Percentiles rank a stretch among this genome's conserved stretches.
Evolutionary conservation across 2,888 invertebrate genomes (phyloP).

Genomic region (Dynastes grantii): DNA sequence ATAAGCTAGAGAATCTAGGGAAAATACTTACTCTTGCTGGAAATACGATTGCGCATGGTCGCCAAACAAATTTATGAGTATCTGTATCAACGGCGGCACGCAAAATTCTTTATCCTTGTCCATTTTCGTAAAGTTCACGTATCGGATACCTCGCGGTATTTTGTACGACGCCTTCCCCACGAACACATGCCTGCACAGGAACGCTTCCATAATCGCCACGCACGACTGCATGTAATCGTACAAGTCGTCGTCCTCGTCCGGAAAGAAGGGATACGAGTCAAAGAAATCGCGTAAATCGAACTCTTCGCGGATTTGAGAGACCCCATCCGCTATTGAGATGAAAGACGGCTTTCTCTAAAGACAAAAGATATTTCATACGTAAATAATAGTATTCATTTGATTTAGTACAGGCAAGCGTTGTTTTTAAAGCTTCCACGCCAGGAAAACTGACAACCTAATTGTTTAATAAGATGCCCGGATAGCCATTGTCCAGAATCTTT

Average conservation of each 20-base stretch:
- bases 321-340: background rate
- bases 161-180: background rate
- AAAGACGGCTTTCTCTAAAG: background rate
- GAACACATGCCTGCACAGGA: slow-evolving; percentile 10
- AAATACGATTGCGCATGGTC: background rate
- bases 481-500: too few species aligned
- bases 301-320: background rate
- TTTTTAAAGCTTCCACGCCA: too few species aligned
- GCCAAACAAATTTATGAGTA: slow-evolving; percentile 20
- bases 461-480: too few species aligned
- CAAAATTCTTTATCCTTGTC: background rate
- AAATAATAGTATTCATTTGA: background rate
- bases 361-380: background rate
- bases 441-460: too few species aligned
- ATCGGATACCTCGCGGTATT: slow-evolving; percentile 11
- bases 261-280: background rate
- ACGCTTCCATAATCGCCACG: background rate
- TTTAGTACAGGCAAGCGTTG: too few species aligned
- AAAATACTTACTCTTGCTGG: background rate
- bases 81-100: slow-evolving; percentile 25
- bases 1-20: too few species aligned
- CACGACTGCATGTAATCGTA: background rate
- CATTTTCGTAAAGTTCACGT: background rate
- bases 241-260: background rate
- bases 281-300: background rate